Conservation (phyloP, 2,113 vertebrate species). For the Catharus minimus region DNA sequence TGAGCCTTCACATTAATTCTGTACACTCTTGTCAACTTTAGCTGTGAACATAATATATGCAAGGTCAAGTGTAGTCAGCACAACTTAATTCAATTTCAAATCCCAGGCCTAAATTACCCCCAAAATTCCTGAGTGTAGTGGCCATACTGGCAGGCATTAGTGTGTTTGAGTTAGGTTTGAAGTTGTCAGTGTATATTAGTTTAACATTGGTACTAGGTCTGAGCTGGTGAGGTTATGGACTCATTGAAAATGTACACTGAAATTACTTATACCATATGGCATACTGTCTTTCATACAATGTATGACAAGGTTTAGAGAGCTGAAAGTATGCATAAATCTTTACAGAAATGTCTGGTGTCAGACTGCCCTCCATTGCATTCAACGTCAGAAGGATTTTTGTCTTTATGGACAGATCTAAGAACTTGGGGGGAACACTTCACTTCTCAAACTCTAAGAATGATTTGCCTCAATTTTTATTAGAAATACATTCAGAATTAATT, state of each 20-base stretch:
- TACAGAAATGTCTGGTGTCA: neutral
- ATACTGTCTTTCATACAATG: neutral
- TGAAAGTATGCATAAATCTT: neutral
- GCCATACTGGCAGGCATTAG: neutral
- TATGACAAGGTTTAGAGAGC: neutral
- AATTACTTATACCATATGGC: neutral
- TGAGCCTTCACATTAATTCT: neutral
- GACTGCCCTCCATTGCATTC: neutral
- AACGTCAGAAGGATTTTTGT: neutral
- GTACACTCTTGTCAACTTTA: neutral
- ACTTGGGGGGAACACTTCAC: neutral
- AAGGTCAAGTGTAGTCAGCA: neutral
- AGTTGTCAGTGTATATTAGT: neutral
- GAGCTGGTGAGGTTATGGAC: neutral
- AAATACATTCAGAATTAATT: neutral
- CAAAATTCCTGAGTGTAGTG: neutral
- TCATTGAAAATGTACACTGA: neutral
- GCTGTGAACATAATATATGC: neutral
- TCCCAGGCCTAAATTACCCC: neutral
- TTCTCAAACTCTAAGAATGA: neutral
- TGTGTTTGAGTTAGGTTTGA: neutral
- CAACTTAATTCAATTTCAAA: neutral
- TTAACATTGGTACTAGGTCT: neutral
- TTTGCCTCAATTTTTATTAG: neutral
- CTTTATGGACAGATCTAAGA: neutral